Base-by-base conservation (phyloP, 1,140 invertebrate genomes). In the Agrilus planipennis region DNA sequence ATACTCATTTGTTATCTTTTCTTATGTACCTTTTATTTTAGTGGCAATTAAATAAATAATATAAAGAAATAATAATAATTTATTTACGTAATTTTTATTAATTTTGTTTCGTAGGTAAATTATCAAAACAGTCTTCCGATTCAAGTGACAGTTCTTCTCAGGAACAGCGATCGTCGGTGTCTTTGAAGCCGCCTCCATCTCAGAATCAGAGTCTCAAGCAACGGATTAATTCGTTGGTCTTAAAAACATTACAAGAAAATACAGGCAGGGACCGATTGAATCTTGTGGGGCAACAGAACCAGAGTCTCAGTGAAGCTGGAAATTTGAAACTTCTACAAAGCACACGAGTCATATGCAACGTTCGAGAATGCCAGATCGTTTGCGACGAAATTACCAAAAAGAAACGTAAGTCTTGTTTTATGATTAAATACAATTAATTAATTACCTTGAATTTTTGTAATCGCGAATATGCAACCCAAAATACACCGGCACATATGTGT, bases 211-310 rank as follows among this genome's bases (percentile, higher is more conserved):
- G 76, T 1, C 61, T 90, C 1, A 90, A 89, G 57, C 85, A 90
- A 52, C 71, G 87, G 53, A 83, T 92, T 22, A 90, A 89, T 61
- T 84, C 75, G 37, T 72, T 90, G 50, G 79, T 92, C 0, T 80
- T 89, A 58, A 87, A 89, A 58, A 89, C 86, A 25, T 63, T 93
- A 23, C 87, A 87, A 16, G 86, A 92, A 52, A 93, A 93, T 59
- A 82, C 84, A 42, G 86, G 89, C 30, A 76, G 81, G 53, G 87
- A 90, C 59, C 74, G 79, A 27, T 60, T 65, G 46, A 67, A 54
- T 46, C 50, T 77, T 39, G 63, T 73, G 21, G n/a, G n/a, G n/a
- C 68, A 67, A 19, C 65, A 62, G 19, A 62, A 62, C n/a, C 35
- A 40, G 15, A 35, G 50, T 58, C 71, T 78, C 50, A 75, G 76